Conservation (phyloP, 2,888 invertebrate species). For the Drosophila robusta region DNA sequence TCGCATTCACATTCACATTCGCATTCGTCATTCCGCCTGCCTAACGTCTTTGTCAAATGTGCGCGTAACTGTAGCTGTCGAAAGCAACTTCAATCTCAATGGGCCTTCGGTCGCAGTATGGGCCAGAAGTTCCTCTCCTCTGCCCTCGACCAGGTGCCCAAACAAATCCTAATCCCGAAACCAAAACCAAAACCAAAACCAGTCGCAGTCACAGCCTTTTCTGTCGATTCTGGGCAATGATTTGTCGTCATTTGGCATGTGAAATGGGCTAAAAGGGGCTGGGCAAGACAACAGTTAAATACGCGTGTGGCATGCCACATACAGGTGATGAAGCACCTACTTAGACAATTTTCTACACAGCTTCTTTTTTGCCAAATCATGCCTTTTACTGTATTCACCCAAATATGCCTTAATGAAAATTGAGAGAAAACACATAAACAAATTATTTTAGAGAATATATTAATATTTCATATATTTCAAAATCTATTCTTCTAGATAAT, state of each 20-base stretch:
- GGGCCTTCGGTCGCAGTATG: constrained; percentile 19
- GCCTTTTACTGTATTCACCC: too few relatives aligned
- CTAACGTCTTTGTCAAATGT: constrained; percentile 67
- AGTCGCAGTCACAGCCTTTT: constrained; percentile 9
- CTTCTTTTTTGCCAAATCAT: too few relatives aligned
- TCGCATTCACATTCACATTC: constrained; percentile 45
- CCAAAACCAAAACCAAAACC: neutral
- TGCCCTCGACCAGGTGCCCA: constrained; percentile 1
- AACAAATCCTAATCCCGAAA: constrained; percentile 1
- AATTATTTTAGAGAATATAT: too few relatives aligned
- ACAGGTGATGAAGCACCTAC: constrained; percentile 47
- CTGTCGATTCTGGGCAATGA: constrained; percentile 32
- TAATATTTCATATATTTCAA: too few relatives aligned
- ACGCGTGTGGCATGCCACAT: constrained; percentile 8
- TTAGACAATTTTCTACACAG: constrained; percentile 25
- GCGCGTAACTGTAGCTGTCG: constrained; percentile 39
- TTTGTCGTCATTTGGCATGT: constrained; percentile 48
- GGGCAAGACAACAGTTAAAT: constrained; percentile 23
- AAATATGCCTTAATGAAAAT: too few relatives aligned
- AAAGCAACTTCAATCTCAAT: constrained; percentile 50
- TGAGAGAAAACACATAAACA: too few relatives aligned
- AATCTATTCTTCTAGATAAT: too few relatives aligned
- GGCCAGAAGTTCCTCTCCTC: neutral
- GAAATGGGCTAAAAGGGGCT: constrained; percentile 27
- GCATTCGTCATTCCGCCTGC: constrained; percentile 55